Conservation (phyloP, 2,888 invertebrate genomes). For the Tetropium fuscum region DNA sequence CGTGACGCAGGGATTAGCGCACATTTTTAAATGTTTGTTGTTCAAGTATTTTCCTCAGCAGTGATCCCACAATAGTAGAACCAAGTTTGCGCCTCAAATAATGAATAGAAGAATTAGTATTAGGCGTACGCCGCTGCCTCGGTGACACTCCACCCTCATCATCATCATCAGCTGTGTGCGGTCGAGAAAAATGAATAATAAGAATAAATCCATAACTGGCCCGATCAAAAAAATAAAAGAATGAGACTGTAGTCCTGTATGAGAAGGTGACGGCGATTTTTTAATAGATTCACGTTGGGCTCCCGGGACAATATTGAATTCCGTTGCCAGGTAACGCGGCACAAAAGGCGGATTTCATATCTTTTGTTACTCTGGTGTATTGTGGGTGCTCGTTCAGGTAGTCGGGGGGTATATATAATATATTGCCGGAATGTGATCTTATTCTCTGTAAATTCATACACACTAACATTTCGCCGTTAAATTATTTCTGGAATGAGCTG, state of each 20-base stretch:
- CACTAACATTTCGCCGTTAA: conserved; percentile 20
- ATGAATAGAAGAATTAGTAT: neutral
- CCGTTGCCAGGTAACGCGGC: conserved; percentile 61
- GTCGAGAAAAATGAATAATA: conserved; percentile 42
- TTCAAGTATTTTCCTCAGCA: no score
- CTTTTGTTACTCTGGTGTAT: conserved; percentile 61
- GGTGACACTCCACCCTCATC: conserved; percentile 37
- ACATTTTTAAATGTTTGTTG: no score
- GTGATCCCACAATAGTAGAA: no score
- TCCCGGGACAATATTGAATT: conserved; percentile 59
- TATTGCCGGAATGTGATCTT: conserved; percentile 50
- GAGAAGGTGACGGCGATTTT: conserved; percentile 55
- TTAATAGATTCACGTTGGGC: conserved; percentile 58
- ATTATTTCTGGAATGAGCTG: conserved; percentile 13
- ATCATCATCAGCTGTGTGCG: conserved; percentile 39
- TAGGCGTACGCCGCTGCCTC: conserved; percentile 34
- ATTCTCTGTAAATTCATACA: conserved; percentile 35
- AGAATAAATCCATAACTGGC: conserved; percentile 56
- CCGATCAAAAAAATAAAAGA: conserved; percentile 55
- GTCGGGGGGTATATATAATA: conserved; percentile 51
- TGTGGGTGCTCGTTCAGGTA: conserved; percentile 64
- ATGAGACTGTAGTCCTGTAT: conserved; percentile 50
- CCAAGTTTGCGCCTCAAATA: no score
- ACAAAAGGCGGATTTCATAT: conserved; percentile 63
- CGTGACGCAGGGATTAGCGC: no score